phyloP scores from a whole-genome alignment of 2,797 vertebrate species.

The Danio choprae region DNA sequence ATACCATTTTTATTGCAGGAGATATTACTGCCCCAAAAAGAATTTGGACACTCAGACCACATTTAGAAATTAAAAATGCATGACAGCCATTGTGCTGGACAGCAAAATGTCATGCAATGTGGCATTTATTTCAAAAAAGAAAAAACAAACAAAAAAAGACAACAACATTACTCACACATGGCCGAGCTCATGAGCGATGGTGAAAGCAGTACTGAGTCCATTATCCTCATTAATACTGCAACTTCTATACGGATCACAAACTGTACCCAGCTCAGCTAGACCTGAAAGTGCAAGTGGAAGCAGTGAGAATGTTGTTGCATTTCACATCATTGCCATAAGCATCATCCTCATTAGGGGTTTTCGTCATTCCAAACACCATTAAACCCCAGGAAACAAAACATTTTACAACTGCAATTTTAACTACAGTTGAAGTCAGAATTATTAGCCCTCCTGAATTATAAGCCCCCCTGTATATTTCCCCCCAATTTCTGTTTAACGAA shows the following conservation, averaged over 20 bases:
- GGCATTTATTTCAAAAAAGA: background rate
- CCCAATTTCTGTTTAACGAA: too few relatives aligned
- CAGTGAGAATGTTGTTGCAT: background rate
- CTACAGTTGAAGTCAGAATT: too few relatives aligned
- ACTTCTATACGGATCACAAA: slow-evolving; percentile 96
- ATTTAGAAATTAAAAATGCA: background rate
- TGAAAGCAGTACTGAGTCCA: slow-evolving; percentile 96
- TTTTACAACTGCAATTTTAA: too few relatives aligned
- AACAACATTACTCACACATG: slow-evolving; percentile 91
- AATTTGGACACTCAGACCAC: slow-evolving; percentile 10
- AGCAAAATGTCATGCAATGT: background rate
- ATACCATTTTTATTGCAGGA: background rate
- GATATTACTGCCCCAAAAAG: background rate
- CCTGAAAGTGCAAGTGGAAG: slow-evolving; percentile 72
- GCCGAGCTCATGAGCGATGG: slow-evolving; percentile 97
- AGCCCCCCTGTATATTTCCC: too few relatives aligned
- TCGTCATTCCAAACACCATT: background rate
- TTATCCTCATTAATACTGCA: slow-evolving; percentile 99
- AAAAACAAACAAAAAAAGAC: too few relatives aligned
- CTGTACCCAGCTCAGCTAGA: slow-evolving; percentile 95
- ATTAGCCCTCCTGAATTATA: too few relatives aligned
- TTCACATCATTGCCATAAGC: background rate
- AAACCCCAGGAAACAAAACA: background rate
- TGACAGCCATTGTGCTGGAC: background rate
- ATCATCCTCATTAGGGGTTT: background rate